These are phyloP conservation scores for Yasuhikotakia modesta DNA, from an alignment of 2,797 vertebrate genomes.

Conservation along the genomic window DNA sequence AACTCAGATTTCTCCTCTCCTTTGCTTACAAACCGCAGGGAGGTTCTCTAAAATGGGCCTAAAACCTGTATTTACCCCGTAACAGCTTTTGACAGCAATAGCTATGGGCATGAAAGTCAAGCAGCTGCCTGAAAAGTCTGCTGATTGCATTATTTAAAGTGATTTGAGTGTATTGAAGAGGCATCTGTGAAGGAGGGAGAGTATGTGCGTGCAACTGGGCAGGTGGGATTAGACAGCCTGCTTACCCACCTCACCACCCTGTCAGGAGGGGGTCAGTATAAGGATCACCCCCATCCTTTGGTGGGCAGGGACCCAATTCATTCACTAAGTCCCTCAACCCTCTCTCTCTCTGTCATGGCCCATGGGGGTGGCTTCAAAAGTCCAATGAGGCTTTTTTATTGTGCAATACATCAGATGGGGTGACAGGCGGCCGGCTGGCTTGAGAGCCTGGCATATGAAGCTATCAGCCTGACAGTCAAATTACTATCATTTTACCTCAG, in stretches of 20 bases:
- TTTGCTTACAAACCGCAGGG: conserved; percentile 26
- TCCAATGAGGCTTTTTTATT: conserved; percentile 58
- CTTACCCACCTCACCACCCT: conserved; percentile 40
- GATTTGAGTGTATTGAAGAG: conserved; percentile 38
- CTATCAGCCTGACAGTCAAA: conserved; percentile 61
- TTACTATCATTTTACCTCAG: conserved; percentile 52
- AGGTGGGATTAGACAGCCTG: conserved; percentile 37
- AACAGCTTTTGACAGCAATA: conserved; percentile 25
- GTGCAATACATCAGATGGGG: conserved; percentile 58
- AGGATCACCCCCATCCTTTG: conserved; percentile 46
- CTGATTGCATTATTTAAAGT: conserved; percentile 50
- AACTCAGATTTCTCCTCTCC: conserved; percentile 5
- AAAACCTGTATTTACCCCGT: conserved; percentile 28
- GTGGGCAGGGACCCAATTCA: conserved; percentile 2
- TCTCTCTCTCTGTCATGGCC: conserved; percentile 1
- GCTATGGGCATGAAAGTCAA: conserved; percentile 29
- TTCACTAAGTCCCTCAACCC: background rate
- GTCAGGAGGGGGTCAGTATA: conserved; percentile 31
- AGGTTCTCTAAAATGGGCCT: conserved; percentile 12
- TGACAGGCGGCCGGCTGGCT: conserved; percentile 57
- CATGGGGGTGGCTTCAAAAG: conserved; percentile 42
- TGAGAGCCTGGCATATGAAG: conserved; percentile 61
- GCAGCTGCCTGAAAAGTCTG: conserved; percentile 34
- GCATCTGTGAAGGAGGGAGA: conserved; percentile 25
- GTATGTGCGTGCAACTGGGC: background rate